These are phyloP conservation scores for Xyliphius kryptos DNA, from an alignment of 2,113 vertebrate genomes.

Conservation along the genomic window DNA sequence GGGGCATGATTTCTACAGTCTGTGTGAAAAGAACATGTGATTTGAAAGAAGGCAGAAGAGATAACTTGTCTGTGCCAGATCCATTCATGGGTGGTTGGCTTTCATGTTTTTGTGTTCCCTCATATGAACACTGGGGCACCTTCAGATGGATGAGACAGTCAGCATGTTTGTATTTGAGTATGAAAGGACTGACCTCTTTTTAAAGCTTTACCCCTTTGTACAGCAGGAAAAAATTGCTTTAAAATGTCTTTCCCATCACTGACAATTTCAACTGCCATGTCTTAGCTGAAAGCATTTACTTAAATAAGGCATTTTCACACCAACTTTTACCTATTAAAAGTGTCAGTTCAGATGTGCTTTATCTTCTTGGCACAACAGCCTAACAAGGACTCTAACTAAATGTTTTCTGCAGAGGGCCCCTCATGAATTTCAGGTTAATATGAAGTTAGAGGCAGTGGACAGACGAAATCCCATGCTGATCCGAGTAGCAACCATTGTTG, in stretches of 20 bases:
- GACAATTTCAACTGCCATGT: neutral
- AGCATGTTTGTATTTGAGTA: neutral
- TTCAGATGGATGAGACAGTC: neutral
- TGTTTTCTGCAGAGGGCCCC: constrained; percentile 63
- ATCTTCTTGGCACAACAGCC: neutral
- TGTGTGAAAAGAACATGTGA: neutral
- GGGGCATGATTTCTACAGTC: constrained; percentile 2
- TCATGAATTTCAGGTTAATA: constrained; percentile 71
- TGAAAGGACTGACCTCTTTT: constrained; percentile 8
- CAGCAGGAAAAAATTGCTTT: neutral
- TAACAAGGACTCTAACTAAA: neutral
- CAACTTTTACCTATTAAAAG: neutral
- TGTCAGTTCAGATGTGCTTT: neutral
- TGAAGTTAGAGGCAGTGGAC: constrained; percentile 77
- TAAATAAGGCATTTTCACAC: constrained; percentile 6
- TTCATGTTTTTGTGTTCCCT: neutral
- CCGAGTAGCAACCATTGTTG: constrained; percentile 69
- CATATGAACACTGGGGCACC: neutral
- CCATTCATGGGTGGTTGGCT: neutral
- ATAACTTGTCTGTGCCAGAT: neutral
- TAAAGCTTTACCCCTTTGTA: neutral
- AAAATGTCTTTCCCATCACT: constrained; percentile 5
- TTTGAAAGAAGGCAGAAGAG: neutral
- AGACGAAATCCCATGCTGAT: constrained; percentile 75
- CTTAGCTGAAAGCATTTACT: neutral